Percentiles rank a stretch among this genome's conserved stretches.
These are phyloP conservation scores for Tetragnatha montana DNA, from an alignment of 2,888 invertebrate genomes.

Conservation along the genomic window DNA sequence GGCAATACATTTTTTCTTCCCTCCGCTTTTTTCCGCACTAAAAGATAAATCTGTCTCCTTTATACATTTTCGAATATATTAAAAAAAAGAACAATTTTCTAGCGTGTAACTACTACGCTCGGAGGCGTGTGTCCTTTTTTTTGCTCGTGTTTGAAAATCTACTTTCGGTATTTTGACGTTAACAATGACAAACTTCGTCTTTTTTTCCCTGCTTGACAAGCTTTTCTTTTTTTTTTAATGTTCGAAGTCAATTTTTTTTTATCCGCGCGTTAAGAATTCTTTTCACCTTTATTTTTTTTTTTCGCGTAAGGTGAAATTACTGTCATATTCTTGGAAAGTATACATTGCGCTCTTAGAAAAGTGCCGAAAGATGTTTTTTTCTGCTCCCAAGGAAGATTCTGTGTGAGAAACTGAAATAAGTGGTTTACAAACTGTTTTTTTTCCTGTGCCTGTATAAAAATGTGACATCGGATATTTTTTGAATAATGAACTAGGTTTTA, in stretches of 20 bases:
- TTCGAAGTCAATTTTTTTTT: constrained; percentile 10
- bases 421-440: background rate
- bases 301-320: constrained; percentile 46
- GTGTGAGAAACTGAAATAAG: background rate
- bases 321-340: constrained; percentile 29
- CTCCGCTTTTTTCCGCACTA: background rate
- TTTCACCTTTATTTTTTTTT: background rate
- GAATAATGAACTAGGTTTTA: no score
- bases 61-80: constrained; percentile 25
- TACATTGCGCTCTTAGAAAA: background rate
- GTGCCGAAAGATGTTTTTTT: background rate
- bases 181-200: constrained; percentile 57
- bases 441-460: background rate
- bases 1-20: constrained; percentile 42
- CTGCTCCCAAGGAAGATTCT: background rate
- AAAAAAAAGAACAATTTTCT: constrained; percentile 40
- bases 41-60: constrained; percentile 62
- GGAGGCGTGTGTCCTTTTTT: constrained; percentile 24
- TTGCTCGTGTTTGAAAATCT: constrained; percentile 37
- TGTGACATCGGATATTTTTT: background rate
- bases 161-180: constrained; percentile 58
- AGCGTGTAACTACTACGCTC: constrained; percentile 42
- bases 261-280: background rate
- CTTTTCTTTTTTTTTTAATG: constrained; percentile 16
- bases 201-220: background rate